These are phyloP conservation scores for Lordiphosa stackelbergi DNA, from an alignment of 1,140 invertebrate genomes.

Conservation along the genomic window DNA sequence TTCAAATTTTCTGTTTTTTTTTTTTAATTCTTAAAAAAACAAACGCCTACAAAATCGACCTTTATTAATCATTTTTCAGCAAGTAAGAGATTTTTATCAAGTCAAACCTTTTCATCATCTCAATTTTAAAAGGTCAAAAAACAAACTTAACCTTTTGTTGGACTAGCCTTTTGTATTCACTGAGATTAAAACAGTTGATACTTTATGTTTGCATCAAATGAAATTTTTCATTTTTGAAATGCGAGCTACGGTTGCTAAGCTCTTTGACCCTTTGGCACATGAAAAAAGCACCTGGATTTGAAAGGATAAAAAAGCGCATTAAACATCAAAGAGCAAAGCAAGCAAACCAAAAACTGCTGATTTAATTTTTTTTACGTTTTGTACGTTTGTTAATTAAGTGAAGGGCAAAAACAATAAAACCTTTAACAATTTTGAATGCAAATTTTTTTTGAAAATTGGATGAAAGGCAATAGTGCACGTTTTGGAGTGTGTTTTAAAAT, in stretches of 20 bases:
- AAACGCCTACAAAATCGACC: too few species aligned
- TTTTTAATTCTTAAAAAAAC: too few species aligned
- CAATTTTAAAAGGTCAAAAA: too few species aligned
- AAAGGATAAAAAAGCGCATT: background rate
- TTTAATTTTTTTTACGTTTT: slow-evolving; percentile 12
- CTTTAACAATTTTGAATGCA: slow-evolving; percentile 37
- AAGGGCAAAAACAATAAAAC: slow-evolving; percentile 14
- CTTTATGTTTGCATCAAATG: too few species aligned
- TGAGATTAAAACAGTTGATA: too few species aligned
- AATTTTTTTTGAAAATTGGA: slow-evolving; percentile 62
- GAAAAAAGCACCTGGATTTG: background rate
- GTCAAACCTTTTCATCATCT: too few species aligned
- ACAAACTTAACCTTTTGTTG: too few species aligned
- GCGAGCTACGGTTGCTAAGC: slow-evolving; percentile 53
- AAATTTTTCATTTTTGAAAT: slow-evolving; percentile 4
- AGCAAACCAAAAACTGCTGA: slow-evolving; percentile 6
- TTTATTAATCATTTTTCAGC: too few species aligned
- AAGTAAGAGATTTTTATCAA: too few species aligned
- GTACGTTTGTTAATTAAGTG: slow-evolving; percentile 29
- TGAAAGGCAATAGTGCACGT: slow-evolving; percentile 34
- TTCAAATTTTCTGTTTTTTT: too few species aligned
- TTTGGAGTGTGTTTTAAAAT: slow-evolving; percentile 32
- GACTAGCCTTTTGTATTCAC: too few species aligned
- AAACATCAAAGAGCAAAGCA: slow-evolving; percentile 12
- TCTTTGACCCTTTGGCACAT: slow-evolving; percentile 35